These are phyloP conservation scores for Euwallacea fornicatus DNA, from an alignment of 1,140 invertebrate species.

Conservation along the genomic window DNA sequence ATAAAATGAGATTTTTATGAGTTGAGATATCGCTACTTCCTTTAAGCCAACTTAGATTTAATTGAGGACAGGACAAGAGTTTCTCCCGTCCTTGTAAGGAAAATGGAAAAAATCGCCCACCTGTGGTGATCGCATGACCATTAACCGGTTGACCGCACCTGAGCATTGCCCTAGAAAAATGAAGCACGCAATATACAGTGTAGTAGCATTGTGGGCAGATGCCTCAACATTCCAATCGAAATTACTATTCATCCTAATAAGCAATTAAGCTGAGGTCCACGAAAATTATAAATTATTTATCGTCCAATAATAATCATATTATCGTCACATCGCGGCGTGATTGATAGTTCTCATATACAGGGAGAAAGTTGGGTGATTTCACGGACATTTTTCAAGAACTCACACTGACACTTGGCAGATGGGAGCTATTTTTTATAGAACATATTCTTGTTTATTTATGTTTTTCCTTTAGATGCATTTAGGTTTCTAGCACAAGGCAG, in stretches of 20 bases:
- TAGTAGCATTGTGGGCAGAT: neutral
- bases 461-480: slow-evolving; percentile 21
- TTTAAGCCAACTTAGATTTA: neutral
- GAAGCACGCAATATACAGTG: slow-evolving; percentile 1
- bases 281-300: too few species aligned
- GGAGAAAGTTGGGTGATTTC: slow-evolving; percentile 15
- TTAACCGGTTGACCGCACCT: slow-evolving; percentile 30
- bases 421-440: slow-evolving; percentile 14
- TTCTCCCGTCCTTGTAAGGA: slow-evolving; percentile 1
- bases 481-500: slow-evolving; percentile 23
- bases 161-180: slow-evolving; percentile 22
- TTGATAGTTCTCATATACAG: slow-evolving; percentile 14
- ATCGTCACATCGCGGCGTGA: neutral
- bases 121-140: slow-evolving; percentile 7
- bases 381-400: neutral
- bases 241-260: slow-evolving; percentile 2
- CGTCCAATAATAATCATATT: too few species aligned
- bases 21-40: neutral
- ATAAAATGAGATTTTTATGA: slow-evolving; percentile 16
- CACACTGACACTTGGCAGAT: slow-evolving; percentile 16
- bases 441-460: slow-evolving; percentile 12
- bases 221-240: slow-evolving; percentile 11
- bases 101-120: slow-evolving; percentile 18
- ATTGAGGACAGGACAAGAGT: neutral
- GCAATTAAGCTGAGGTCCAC: slow-evolving; percentile 7